Percentiles rank a stretch among this genome's conserved stretches.
Evolutionary conservation across 1,140 invertebrate species (phyloP).

Genomic region (Anoplophora glabripennis): DNA sequence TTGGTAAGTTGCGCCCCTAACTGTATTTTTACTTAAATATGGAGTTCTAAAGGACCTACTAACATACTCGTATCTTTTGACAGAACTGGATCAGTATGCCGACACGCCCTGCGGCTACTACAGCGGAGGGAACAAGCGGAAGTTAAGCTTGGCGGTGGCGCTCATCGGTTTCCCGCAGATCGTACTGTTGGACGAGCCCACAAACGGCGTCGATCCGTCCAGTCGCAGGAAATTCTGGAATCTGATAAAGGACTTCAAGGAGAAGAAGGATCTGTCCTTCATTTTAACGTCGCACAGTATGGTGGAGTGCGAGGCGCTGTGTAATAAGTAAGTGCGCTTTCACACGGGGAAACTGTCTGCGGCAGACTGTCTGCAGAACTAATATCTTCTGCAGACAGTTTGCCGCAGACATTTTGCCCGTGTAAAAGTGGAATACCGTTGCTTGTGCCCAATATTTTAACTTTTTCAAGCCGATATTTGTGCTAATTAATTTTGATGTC

Average conservation of each 20-base stretch:
- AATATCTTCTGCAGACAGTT: too few species aligned
- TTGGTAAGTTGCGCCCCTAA: too few species aligned
- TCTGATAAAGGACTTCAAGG: constrained; percentile 54
- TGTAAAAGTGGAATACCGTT: too few species aligned
- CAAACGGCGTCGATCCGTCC: constrained; percentile 67
- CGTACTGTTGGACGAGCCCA: constrained; percentile 72
- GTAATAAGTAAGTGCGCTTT: constrained; percentile 55
- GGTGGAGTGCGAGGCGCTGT: constrained; percentile 84
- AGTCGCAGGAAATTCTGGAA: constrained; percentile 64
- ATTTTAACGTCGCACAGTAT: constrained; percentile 69
- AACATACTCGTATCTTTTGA: too few species aligned
- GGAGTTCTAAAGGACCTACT: too few species aligned
- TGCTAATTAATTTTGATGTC: neutral
- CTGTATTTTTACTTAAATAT: too few species aligned
- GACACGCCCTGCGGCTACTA: constrained; percentile 54
- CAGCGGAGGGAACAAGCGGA: constrained; percentile 81
- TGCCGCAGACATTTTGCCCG: too few species aligned
- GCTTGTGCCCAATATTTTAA: too few species aligned
- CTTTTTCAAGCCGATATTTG: too few species aligned
- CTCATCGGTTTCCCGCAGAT: constrained; percentile 73
- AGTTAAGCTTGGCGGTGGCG: constrained; percentile 78
- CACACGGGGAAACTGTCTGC: too few species aligned
- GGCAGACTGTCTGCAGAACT: too few species aligned
- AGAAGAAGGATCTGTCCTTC: constrained; percentile 53
- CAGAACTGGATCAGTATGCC: constrained; percentile 44